These are phyloP conservation scores for Lasioglossum pauxillum DNA, from an alignment of 2,888 invertebrate genomes.

Conservation along the genomic window DNA sequence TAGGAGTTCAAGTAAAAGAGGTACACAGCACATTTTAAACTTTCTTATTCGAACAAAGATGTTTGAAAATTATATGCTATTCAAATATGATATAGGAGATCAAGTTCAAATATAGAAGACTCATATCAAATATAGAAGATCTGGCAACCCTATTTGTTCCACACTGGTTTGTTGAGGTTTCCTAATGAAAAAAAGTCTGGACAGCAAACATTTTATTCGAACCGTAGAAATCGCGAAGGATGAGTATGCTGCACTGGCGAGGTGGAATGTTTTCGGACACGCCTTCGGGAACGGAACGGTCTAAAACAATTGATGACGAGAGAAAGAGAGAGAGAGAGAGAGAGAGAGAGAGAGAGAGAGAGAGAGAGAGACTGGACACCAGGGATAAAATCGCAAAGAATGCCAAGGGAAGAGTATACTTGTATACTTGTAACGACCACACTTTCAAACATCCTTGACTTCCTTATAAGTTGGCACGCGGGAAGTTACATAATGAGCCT, in stretches of 20 bases:
- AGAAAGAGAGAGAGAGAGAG: slow-evolving; percentile 34
- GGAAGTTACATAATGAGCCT: slow-evolving; percentile 79
- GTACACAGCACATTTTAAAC: too few species aligned
- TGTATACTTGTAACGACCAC: slow-evolving; percentile 67
- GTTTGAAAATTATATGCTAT: too few species aligned
- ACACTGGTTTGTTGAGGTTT: too few species aligned
- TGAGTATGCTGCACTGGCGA: background rate
- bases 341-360: slow-evolving; percentile 27
- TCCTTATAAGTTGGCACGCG: slow-evolving; percentile 79
- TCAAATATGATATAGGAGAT: too few species aligned
- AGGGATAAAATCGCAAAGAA: slow-evolving; percentile 72
- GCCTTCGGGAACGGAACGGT: background rate
- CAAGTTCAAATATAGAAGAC: too few species aligned
- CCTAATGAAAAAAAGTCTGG: too few species aligned
- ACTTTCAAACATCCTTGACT: slow-evolving; percentile 84
- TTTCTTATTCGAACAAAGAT: too few species aligned
- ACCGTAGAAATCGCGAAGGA: background rate
- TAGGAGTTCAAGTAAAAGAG: too few species aligned
- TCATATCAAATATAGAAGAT: too few species aligned
- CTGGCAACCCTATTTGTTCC: too few species aligned
- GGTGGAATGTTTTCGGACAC: background rate
- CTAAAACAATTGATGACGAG: slow-evolving; percentile 40
- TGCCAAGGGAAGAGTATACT: slow-evolving; percentile 74
- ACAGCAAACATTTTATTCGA: too few species aligned
- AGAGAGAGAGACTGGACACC: slow-evolving; percentile 52